Percentiles rank a stretch among this genome's conserved stretches.
These are phyloP conservation scores for Drosophila pseudoobscura DNA, from an alignment of 1,140 invertebrate genomes.

Conservation along the genomic window DNA sequence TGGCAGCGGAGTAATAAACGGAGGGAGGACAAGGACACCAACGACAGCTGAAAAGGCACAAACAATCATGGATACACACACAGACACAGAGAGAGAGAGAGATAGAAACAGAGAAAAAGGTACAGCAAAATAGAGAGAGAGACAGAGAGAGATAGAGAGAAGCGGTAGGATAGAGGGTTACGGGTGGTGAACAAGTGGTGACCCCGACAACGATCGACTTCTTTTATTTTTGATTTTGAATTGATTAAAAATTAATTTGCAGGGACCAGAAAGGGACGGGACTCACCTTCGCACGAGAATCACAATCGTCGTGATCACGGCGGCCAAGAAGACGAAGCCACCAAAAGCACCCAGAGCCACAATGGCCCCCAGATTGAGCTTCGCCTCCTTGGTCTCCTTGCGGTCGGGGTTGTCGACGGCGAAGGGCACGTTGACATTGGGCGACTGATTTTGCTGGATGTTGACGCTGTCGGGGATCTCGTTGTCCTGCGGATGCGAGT, in stretches of 20 bases:
- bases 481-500: slow-evolving; percentile 87
- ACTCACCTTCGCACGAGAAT: slow-evolving; percentile 94
- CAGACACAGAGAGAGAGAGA: slow-evolving; percentile 13
- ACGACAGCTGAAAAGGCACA: no score
- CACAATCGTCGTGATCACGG: slow-evolving; percentile 94
- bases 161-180: background rate
- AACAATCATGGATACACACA: background rate
- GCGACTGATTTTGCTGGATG: slow-evolving; percentile 84
- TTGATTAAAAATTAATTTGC: slow-evolving; percentile 14
- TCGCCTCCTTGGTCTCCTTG: slow-evolving; percentile 88
- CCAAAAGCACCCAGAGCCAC: slow-evolving; percentile 95
- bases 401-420: slow-evolving; percentile 87
- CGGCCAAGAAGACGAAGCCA: slow-evolving; percentile 94
- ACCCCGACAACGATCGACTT: slow-evolving; percentile 48
- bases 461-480: slow-evolving; percentile 85
- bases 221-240: background rate
- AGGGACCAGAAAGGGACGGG: background rate
- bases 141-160: slow-evolving; percentile 5
- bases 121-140: slow-evolving; percentile 2
- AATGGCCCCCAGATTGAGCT: slow-evolving; percentile 92
- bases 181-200: slow-evolving; percentile 30
- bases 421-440: slow-evolving; percentile 88
- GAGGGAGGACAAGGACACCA: no score
- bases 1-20: no score
- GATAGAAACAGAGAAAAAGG: slow-evolving; percentile 8